Conservation (phyloP, 2,113 vertebrate species). For the Planiliza haematocheilus region DNA sequence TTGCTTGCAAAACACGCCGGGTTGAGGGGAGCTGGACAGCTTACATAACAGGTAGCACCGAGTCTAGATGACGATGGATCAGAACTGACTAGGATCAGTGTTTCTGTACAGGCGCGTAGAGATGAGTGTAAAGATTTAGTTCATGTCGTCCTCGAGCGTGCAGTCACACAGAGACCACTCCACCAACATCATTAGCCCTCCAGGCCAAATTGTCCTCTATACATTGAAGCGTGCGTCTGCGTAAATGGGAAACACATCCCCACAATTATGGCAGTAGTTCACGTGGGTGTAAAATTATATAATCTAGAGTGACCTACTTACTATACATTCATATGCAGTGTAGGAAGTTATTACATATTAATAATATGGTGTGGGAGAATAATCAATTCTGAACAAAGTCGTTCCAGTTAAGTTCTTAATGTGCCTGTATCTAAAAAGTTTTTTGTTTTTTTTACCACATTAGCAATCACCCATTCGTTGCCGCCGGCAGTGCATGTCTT, state of each 20-base stretch:
- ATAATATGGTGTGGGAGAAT: too few species aligned
- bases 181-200: background rate
- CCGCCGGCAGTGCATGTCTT: too few species aligned
- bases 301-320: background rate
- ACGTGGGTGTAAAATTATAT: background rate
- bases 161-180: too few species aligned
- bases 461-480: too few species aligned
- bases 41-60: slow-evolving; percentile 50
- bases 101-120: slow-evolving; percentile 2
- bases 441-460: too few species aligned
- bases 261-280: background rate
- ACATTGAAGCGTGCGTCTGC: background rate
- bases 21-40: slow-evolving; percentile 45
- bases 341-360: too few species aligned
- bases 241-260: background rate
- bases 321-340: background rate
- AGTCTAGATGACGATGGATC: slow-evolving; percentile 14
- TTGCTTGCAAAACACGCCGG: slow-evolving; percentile 52
- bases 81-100: slow-evolving; percentile 13
- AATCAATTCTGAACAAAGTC: too few species aligned
- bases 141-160: too few species aligned
- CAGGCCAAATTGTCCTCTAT: background rate
- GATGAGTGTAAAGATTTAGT: background rate
- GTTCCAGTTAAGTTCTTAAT: too few species aligned
- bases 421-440: too few species aligned